These are phyloP conservation scores for Panopea generosa DNA, from an alignment of 2,888 invertebrate species.

Conservation along the genomic window DNA sequence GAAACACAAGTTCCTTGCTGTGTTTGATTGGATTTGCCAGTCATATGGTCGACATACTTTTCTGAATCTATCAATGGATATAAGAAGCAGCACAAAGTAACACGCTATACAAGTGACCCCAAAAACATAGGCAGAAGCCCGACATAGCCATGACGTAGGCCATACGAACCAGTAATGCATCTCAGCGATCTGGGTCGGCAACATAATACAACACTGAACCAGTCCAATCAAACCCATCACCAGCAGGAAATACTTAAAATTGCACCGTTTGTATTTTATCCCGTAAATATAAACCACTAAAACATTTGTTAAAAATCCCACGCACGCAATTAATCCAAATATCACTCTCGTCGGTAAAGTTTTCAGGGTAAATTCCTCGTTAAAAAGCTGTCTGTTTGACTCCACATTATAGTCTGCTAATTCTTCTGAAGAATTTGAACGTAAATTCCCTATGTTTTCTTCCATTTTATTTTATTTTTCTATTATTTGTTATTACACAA, in stretches of 20 bases:
- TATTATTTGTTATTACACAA: too few relatives aligned
- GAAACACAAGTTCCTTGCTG: constrained; percentile 51
- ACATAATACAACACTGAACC: constrained; percentile 56
- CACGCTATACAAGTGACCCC: constrained; percentile 55
- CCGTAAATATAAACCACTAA: constrained; percentile 60
- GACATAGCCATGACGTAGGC: constrained; percentile 60
- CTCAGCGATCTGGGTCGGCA: constrained; percentile 60
- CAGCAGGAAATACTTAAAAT: constrained; percentile 62
- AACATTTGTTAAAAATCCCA: constrained; percentile 52
- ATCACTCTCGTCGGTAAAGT: constrained; percentile 52
- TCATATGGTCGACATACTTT: constrained; percentile 59
- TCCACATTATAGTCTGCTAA: constrained; percentile 17
- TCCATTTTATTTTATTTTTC: too few relatives aligned
- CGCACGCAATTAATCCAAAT: constrained; percentile 52
- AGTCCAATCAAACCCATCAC: constrained; percentile 57
- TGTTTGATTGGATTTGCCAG: constrained; percentile 57
- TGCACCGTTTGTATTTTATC: constrained; percentile 55
- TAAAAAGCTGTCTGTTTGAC: constrained; percentile 22
- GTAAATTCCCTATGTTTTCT: too few relatives aligned
- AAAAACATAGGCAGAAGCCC: constrained; percentile 57
- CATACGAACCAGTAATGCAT: constrained; percentile 64
- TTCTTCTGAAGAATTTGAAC: too few relatives aligned
- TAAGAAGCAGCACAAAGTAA: constrained; percentile 51
- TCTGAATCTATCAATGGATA: constrained; percentile 53
- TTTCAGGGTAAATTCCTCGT: constrained; percentile 37